Evolutionary conservation across 1,140 invertebrate species (phyloP), one percentile per base, ranked within the genome.

Genomic region (Achatina immaculata): DNA sequence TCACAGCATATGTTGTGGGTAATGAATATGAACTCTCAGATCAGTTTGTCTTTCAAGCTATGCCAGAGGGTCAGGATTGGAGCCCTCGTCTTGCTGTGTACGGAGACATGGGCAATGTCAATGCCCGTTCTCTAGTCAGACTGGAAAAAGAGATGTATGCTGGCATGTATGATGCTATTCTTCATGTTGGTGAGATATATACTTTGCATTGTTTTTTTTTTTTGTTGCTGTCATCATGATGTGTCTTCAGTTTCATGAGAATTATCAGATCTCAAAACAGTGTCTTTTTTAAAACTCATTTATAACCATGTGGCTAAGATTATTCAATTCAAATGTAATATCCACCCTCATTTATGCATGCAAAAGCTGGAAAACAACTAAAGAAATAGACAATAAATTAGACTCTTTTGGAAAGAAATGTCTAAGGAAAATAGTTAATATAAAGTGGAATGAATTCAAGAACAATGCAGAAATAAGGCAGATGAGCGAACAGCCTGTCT

Each of bases 21-120:
- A 84, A 83, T 71, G 78, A 86, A 14, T 73, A 78, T 42, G 83
- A 83, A 28, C 87, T 85, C 83, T 88, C 87, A 78, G 72, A 85
- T 0, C 3, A 81, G 24, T 85, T 79, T 66, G 81, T n/a, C 14
- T 90, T 89, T 80, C 75, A 65, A 36, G 84, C 88, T 0, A 85
- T 87, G 81, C 80, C 71, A 21, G 83, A 77, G 14, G 86, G 85
- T 28, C 40, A 80, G n/a, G 85, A 93, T 40, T 98, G 96, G 96
- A 93, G 94, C 62, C 95, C 96, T 0, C 91, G 93, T 11, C 91
- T 98, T 62, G 96, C 95, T 28, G 94, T 98, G 81, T 98, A 95
- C 89, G 97, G 97, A 0, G 97, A 98, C 90, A 95, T 98, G 94
- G 97, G 97, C 3, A 96, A 95, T 91, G 94, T 94, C 84, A 98